phyloP scores from a whole-genome alignment of 2,888 invertebrate species.

The Mythimna impura region DNA sequence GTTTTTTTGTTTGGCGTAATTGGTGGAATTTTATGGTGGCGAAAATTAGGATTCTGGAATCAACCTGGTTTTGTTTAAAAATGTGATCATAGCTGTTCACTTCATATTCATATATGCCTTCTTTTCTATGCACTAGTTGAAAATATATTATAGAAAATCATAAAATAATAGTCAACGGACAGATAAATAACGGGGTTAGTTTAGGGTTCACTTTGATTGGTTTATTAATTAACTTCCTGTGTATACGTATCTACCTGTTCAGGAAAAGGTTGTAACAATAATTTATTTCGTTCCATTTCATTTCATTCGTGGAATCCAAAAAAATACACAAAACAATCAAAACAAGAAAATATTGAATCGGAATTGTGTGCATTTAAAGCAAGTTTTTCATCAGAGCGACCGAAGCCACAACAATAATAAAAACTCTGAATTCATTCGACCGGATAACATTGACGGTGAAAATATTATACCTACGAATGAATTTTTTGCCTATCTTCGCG shows the following conservation, averaged over 20 bases:
- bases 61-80: background rate
- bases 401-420: conserved; percentile 77
- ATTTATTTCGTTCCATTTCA: conserved; percentile 57
- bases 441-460: conserved; percentile 79
- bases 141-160: background rate
- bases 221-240: conserved; percentile 17
- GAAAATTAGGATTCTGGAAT: conserved; percentile 23
- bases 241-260: conserved; percentile 2
- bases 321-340: conserved; percentile 63
- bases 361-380: conserved; percentile 72
- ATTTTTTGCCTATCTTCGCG: conserved; percentile 78
- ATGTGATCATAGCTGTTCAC: background rate
- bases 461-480: conserved; percentile 74
- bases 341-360: conserved; percentile 67
- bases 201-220: background rate
- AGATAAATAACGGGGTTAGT: background rate
- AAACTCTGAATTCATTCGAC: conserved; percentile 79
- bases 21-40: conserved; percentile 15
- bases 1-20: conserved; percentile 45
- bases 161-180: no score
- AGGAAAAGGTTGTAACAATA: conserved; percentile 30
- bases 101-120: background rate
- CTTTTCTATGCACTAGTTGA: background rate
- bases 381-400: conserved; percentile 70
- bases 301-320: conserved; percentile 62